A percentile compares a stretch with the other conserved stretches of the same genome.
These are phyloP conservation scores for Gasterosteus nipponicus DNA, from an alignment of 2,113 vertebrate species.

Conservation along the genomic window DNA sequence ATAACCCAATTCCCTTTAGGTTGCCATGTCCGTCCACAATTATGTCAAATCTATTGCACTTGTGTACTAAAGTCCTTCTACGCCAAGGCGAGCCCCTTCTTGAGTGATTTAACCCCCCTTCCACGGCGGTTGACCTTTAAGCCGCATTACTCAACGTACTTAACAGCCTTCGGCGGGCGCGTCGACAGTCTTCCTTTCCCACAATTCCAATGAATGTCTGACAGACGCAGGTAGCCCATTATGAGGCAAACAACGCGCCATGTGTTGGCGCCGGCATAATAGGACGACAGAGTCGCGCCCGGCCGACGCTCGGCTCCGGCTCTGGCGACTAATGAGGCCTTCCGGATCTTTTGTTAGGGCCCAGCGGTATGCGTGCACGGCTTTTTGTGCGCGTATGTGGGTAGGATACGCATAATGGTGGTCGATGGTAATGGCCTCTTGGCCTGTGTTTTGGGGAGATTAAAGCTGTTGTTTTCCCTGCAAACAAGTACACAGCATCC, in stretches of 20 bases:
- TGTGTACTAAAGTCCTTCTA: slow-evolving; percentile 8
- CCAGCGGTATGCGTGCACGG: slow-evolving; percentile 41
- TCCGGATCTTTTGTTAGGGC: slow-evolving; percentile 70
- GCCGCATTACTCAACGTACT: slow-evolving; percentile 16
- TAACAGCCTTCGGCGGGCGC: slow-evolving; percentile 1
- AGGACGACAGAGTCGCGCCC: slow-evolving; percentile 42
- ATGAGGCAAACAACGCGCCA: slow-evolving; percentile 62
- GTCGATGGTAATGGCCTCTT: slow-evolving; percentile 61
- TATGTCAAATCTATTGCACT: slow-evolving; percentile 38
- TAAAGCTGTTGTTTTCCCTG: slow-evolving; percentile 65
- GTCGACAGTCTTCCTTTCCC: slow-evolving; percentile 21
- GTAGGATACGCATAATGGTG: slow-evolving; percentile 37
- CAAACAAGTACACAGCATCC: slow-evolving; percentile 51
- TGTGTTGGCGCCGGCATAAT: slow-evolving; percentile 63
- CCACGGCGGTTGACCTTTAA: slow-evolving; percentile 29
- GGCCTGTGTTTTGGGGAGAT: slow-evolving; percentile 66
- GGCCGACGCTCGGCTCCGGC: slow-evolving; percentile 54
- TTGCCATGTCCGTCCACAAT: slow-evolving; percentile 35
- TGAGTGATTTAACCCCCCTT: slow-evolving; percentile 33
- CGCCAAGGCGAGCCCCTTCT: not conserved
- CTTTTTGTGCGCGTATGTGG: slow-evolving; percentile 36
- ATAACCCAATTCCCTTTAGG: slow-evolving; percentile 40
- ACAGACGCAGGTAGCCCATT: slow-evolving; percentile 64
- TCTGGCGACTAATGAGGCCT: slow-evolving; percentile 76
- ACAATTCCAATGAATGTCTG: slow-evolving; percentile 48